Percentiles rank a stretch among this genome's conserved stretches.
phyloP scores from a whole-genome alignment of 2,113 vertebrate species.

The Daubentonia madagascariensis region DNA sequence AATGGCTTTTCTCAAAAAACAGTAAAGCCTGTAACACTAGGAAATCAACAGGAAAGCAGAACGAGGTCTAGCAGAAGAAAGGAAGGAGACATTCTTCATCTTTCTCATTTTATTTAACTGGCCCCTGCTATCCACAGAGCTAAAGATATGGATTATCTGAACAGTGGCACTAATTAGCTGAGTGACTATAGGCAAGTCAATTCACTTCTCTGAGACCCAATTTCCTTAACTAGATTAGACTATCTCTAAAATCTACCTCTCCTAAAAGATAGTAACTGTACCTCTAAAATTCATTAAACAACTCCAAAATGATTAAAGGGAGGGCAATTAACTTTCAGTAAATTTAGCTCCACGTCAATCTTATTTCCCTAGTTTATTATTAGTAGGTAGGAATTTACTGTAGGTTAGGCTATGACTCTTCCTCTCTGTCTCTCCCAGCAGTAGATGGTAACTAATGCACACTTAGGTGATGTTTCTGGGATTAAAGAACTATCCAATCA shows the following conservation, averaged over 20 bases:
- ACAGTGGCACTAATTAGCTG: not conserved
- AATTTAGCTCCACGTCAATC: not conserved
- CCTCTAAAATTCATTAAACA: conserved; percentile 48
- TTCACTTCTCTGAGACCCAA: not conserved
- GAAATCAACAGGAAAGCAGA: not conserved
- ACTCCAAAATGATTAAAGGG: not conserved
- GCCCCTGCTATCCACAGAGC: not conserved
- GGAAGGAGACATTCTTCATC: not conserved
- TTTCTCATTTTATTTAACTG: not conserved
- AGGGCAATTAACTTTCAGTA: not conserved
- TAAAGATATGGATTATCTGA: not conserved
- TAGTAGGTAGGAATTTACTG: not conserved
- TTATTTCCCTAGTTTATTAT: not conserved
- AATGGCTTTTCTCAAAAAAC: conserved; percentile 27
- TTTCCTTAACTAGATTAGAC: not conserved
- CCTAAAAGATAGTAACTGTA: not conserved
- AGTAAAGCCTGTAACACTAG: not conserved
- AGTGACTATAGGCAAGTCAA: not conserved
- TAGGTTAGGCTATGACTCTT: not conserved
- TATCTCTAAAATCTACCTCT: not conserved
- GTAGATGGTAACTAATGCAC: not conserved
- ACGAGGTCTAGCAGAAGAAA: not conserved
- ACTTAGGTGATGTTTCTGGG: not conserved
- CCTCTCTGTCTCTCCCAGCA: not conserved
- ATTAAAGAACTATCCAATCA: not conserved